Percentiles rank a stretch among this genome's conserved stretches.
phyloP scores from a whole-genome alignment of 2,888 invertebrate genomes.

The Trichacis sp. region DNA sequence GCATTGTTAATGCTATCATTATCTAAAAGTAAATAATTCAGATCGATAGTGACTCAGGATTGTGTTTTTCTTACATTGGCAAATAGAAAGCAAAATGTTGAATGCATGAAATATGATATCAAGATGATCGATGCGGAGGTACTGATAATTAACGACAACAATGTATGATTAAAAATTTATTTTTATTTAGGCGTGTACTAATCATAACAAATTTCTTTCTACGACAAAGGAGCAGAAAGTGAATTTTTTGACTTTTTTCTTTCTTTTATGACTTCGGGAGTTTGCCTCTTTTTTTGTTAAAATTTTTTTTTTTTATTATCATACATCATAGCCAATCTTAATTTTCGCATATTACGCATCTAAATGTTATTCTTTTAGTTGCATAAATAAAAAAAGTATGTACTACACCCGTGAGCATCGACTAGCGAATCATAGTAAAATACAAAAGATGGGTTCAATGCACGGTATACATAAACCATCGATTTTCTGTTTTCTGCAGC shows the following conservation, averaged over 20 bases:
- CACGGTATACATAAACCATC: conserved; percentile 21
- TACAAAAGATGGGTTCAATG: conserved; percentile 40
- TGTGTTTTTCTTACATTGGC: conserved; percentile 26
- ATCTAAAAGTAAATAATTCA: neutral
- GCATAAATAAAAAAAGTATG: conserved; percentile 25
- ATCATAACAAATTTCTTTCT: conserved; percentile 57
- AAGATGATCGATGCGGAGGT: neutral
- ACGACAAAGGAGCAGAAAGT: conserved; percentile 50
- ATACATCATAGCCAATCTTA: conserved; percentile 23
- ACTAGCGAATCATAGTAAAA: conserved; percentile 12
- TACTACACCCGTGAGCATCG: conserved; percentile 12
- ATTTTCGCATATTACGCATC: conserved; percentile 53
- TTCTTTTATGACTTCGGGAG: conserved; percentile 9
- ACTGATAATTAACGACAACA: conserved; percentile 22
- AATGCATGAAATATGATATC: neutral
- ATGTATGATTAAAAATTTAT: conserved; percentile 58
- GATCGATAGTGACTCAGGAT: conserved; percentile 11
- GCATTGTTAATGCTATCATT: neutral
- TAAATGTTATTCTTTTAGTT: conserved; percentile 33
- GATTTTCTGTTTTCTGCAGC: neutral
- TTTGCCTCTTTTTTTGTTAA: conserved; percentile 20
- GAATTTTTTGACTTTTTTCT: conserved; percentile 28
- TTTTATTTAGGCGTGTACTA: conserved; percentile 65
- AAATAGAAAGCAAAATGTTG: neutral
- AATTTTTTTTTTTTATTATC: conserved; percentile 14